Base-by-base conservation (phyloP, 64 coral and sea anemone genomes). In the Anthopleura sola region DNA sequence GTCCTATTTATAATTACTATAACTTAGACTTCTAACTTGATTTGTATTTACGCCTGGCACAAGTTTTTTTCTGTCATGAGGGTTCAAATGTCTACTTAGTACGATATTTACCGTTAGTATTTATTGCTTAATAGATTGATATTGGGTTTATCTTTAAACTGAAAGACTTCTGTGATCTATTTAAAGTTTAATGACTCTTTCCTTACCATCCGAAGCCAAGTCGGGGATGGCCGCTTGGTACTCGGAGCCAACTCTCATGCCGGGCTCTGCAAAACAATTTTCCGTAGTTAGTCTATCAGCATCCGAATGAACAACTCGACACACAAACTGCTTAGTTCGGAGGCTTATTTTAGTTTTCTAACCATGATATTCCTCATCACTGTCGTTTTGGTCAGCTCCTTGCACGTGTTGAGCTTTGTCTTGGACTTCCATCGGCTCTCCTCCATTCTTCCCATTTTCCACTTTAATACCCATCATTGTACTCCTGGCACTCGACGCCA, bases 171-270 rank as follows among this genome's bases (percentile, higher is more conserved):
- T 56, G 18, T 83, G 82, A 83, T 83, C 82, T 83, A 55, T 83
- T 83, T 83, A 83, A 83, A 83, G 23, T 83, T 83, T 83, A 83
- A 83, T 83, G 44, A 83, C 50, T 53, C 49, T 53, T 53, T 83
- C 68, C 82, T 79, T 86, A 88, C 84, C 84, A 24, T 89, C 92
- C 53, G 83, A 86, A 32, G 88, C 62, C 36, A 94, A 81, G 3
- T 94, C 87, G 23, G 92, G 92, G 21, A 94, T 86, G 62, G 60
- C 26, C 2, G 92, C 92, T 90, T 94, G 92, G 77, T 87, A 94
- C 32, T 94, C 92, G 7, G 84, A 60, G 69, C 92, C 92, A 49
- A 94, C 92, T 86, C 92, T 58, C 92, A 94, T 94, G n/a, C 92
- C 92, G 60, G 88, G 92, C 47, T 94, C 92, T 94, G 87, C 54